Conservation (phyloP, 2,888 invertebrate genomes). For the Spicauda simplicius region DNA sequence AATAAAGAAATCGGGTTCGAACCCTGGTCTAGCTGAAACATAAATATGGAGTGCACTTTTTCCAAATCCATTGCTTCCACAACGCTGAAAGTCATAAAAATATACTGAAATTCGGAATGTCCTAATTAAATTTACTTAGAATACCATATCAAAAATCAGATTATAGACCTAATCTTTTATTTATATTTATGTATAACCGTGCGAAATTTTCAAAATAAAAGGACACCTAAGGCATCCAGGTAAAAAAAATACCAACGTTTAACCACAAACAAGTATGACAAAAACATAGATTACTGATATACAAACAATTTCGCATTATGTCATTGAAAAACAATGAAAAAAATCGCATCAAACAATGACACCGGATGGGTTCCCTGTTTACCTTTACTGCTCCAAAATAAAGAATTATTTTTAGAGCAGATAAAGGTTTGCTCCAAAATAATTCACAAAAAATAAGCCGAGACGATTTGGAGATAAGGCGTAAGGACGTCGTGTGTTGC, state of each 20-base stretch:
- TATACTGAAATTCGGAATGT: no score
- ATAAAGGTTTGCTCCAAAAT: constrained; percentile 55
- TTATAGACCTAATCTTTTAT: no score
- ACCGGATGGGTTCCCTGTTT: constrained; percentile 73
- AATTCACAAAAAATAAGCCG: constrained; percentile 61
- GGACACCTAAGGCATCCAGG: constrained; percentile 15
- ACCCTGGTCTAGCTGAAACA: no score
- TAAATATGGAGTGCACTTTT: no score
- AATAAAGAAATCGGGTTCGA: no score
- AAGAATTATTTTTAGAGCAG: constrained; percentile 28
- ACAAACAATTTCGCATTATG: constrained; percentile 26
- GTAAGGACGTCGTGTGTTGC: constrained; percentile 28
- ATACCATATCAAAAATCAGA: no score
- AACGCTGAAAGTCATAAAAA: no score
- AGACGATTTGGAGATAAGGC: constrained; percentile 59
- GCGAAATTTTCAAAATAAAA: not conserved
- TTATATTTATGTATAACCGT: not conserved
- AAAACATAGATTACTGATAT: constrained; percentile 27
- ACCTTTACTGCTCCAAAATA: constrained; percentile 53
- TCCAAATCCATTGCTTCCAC: no score
- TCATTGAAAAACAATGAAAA: constrained; percentile 22
- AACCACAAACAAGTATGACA: constrained; percentile 14
- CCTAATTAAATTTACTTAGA: no score
- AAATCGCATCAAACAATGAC: constrained; percentile 48
- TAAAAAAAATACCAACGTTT: constrained; percentile 19